Conservation (phyloP, 2,797 vertebrate species). For the Trematomus bernacchii region DNA sequence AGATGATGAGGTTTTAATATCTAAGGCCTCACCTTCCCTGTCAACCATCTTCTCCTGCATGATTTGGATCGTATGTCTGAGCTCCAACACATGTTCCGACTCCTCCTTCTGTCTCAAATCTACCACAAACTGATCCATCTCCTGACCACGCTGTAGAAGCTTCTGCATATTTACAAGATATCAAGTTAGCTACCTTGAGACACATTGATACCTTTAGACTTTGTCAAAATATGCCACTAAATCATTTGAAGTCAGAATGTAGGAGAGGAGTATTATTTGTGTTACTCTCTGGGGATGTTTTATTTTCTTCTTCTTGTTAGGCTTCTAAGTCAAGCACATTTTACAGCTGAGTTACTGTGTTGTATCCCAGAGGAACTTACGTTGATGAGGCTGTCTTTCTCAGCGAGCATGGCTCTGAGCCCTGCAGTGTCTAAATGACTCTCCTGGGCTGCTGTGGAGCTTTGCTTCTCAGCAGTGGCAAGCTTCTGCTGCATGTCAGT, state of each 20-base stretch:
- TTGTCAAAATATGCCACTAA: not conserved
- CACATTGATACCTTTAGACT: not conserved
- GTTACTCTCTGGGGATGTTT: constrained; percentile 6
- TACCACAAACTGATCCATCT: constrained; percentile 77
- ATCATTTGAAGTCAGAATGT: constrained; percentile 3
- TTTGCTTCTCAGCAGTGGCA: constrained; percentile 73
- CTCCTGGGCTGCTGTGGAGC: constrained; percentile 72
- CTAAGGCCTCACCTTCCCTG: constrained; percentile 80
- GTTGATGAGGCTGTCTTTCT: constrained; percentile 86
- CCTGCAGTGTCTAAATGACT: constrained; percentile 76
- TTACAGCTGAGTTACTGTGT: constrained; percentile 29
- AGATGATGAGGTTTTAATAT: not conserved
- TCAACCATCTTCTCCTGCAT: constrained; percentile 84
- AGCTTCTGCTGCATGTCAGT: constrained; percentile 80
- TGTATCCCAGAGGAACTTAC: constrained; percentile 75
- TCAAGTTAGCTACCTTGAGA: not conserved
- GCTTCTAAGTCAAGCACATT: constrained; percentile 22
- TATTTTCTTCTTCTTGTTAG: constrained; percentile 31
- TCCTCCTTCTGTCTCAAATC: constrained; percentile 73
- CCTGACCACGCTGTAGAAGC: constrained; percentile 82
- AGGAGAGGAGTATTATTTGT: not conserved
- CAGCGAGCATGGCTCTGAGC: constrained; percentile 76
- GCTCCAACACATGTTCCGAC: constrained; percentile 77
- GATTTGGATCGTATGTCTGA: constrained; percentile 85
- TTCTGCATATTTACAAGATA: constrained; percentile 76